phyloP scores from a whole-genome alignment of 2,113 vertebrate genomes.

The Brienomyrus longianalis region DNA sequence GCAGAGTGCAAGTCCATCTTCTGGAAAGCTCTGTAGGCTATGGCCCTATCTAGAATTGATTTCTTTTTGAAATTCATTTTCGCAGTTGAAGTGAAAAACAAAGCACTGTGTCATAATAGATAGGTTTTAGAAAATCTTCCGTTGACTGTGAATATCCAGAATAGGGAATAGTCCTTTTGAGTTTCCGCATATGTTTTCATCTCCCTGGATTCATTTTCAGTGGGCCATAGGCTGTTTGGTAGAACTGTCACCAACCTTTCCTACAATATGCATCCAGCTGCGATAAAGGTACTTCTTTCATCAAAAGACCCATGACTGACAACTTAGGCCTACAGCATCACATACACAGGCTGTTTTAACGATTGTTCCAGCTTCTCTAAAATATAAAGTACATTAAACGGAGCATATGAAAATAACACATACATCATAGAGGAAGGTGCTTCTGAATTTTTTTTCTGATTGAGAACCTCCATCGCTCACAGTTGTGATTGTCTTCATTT shows the following conservation, averaged over 20 bases:
- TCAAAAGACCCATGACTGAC: background rate
- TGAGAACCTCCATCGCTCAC: background rate
- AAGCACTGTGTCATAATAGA: background rate
- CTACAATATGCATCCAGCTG: background rate
- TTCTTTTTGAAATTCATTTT: slow-evolving; percentile 1
- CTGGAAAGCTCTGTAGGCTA: background rate
- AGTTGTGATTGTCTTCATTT: background rate
- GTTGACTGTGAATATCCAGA: background rate
- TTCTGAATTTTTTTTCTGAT: background rate
- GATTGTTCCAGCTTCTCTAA: background rate
- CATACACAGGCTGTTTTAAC: background rate
- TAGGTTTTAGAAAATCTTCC: slow-evolving; percentile 1
- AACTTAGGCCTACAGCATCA: background rate
- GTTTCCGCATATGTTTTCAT: background rate
- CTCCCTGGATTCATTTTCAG: background rate
- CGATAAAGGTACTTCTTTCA: background rate
- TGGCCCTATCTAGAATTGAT: background rate
- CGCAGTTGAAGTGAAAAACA: background rate
- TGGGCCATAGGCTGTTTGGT: background rate
- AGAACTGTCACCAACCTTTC: background rate
- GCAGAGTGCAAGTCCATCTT: background rate
- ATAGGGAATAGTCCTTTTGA: background rate
- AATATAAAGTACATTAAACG: background rate
- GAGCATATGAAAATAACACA: background rate
- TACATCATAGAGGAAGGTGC: background rate